Conservation (phyloP, 2,113 vertebrate genomes). For the Pomatostomus ruficeps region DNA sequence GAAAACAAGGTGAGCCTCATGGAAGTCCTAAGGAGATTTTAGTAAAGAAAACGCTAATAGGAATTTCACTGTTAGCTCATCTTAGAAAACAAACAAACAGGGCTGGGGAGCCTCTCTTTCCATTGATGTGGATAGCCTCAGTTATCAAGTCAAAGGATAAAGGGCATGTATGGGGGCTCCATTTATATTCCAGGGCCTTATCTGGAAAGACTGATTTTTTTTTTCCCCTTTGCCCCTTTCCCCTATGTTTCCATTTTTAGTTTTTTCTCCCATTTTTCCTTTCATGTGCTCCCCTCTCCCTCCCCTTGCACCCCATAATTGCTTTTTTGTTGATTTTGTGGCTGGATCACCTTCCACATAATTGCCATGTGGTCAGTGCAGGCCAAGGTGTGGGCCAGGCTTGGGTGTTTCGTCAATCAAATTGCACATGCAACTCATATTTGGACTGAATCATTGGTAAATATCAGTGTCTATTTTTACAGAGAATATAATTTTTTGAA, state of each 20-base stretch:
- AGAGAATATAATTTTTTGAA: background rate
- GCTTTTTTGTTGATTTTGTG: background rate
- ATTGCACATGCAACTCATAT: background rate
- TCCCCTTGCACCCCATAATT: fast-evolving
- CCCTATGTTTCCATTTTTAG: fast-evolving
- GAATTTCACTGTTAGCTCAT: background rate
- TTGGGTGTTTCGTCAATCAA: background rate
- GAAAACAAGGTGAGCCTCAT: background rate
- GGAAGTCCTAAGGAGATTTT: background rate
- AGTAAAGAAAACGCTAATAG: background rate
- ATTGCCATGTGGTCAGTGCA: background rate
- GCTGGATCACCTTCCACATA: background rate
- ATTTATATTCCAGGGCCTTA: background rate
- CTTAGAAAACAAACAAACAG: background rate
- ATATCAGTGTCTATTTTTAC: background rate
- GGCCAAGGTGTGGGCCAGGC: background rate
- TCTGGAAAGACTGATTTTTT: background rate
- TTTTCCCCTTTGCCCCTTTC: fast-evolving
- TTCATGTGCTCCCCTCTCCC: background rate
- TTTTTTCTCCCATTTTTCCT: background rate
- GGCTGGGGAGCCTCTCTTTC: background rate
- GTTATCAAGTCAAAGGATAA: background rate
- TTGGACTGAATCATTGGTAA: background rate
- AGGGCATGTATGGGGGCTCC: background rate
- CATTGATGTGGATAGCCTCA: background rate